Base-by-base conservation (phyloP, 92 coral and sea anemone genomes). In the Zoanthus solanderi region DNA sequence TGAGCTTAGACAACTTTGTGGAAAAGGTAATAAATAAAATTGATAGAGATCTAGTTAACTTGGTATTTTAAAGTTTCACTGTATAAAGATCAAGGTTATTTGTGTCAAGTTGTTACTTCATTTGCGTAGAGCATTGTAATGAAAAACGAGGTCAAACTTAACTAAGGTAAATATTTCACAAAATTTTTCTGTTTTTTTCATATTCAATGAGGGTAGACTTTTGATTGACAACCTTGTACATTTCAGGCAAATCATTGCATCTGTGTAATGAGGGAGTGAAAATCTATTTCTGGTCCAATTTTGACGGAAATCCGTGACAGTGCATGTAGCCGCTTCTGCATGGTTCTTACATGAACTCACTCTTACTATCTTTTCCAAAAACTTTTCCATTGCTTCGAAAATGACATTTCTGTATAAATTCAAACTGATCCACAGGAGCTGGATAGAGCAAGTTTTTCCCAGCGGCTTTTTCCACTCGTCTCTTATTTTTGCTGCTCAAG, bases 321-420 rank as follows among this genome's bases (percentile, higher is more conserved):
- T 71, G 75, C 75, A 71, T 71, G 75, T 71, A 29, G 75, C 75
- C 46, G 75, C 75, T 71, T 6, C 75, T 71, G 75, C 75, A 71
- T 71, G 75, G 75, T 71, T 71, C 75, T 71, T 71, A 71, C 46
- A 71, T 34, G 75, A 31, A 71, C 44, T 9, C 75, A 71, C 75
- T 71, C 75, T 71, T 71, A 69, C 23, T 23, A 23, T 23, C 23
- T 23, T 23, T 23, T 23, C 23, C 23, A 23, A 23, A 23, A 23
- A 23, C 23, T 23, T 23, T 23, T 23, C 23, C 23, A 23, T 23
- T 23, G 23, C 23, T 23, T 23, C 23, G 23, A 23, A 23, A 23
- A 23, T 23, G 23, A 23, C 23, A 23, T 23, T 23, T 23, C 23
- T 23, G 23, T 23, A 23, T 23, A 23, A 23, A 23, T 23, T 23